phyloP scores from a whole-genome alignment of 1,140 invertebrate species.

The Bombus huntii region DNA sequence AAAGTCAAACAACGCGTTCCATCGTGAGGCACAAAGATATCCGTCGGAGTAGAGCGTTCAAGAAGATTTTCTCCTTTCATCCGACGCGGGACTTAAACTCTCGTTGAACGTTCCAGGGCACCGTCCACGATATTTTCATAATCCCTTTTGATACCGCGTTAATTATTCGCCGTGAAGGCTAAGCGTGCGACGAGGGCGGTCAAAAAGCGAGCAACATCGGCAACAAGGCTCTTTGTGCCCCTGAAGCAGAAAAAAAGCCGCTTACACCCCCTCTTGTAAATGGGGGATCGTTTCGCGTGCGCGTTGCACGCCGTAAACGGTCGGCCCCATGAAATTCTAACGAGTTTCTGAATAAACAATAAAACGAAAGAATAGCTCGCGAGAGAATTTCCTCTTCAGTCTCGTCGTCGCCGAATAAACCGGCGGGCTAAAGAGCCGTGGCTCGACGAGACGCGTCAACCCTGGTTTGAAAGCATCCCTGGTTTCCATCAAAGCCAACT shows the following conservation, averaged over 20 bases:
- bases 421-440: slow-evolving; percentile 49
- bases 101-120: neutral
- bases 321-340: slow-evolving; percentile 47
- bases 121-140: slow-evolving; percentile 35
- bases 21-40: neutral
- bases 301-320: slow-evolving; percentile 27
- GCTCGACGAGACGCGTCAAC: slow-evolving; percentile 16
- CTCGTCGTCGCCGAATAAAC: slow-evolving; percentile 36
- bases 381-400: slow-evolving; percentile 42
- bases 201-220: slow-evolving; percentile 34
- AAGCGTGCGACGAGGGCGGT: slow-evolving; percentile 25
- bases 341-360: slow-evolving; percentile 55
- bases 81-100: neutral
- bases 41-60: neutral
- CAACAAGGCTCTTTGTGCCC: slow-evolving; percentile 25
- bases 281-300: slow-evolving; percentile 26
- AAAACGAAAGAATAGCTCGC: slow-evolving; percentile 49
- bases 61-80: neutral
- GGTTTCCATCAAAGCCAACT: slow-evolving; percentile 34
- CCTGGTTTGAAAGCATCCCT: slow-evolving; percentile 17
- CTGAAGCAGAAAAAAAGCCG: slow-evolving; percentile 12
- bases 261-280: slow-evolving; percentile 36
- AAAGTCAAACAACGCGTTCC: neutral
- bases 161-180: slow-evolving; percentile 34
- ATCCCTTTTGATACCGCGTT: slow-evolving; percentile 49